Evolutionary conservation across 2,797 vertebrate species (phyloP).

Genomic region (Sus cebifrons): DNA sequence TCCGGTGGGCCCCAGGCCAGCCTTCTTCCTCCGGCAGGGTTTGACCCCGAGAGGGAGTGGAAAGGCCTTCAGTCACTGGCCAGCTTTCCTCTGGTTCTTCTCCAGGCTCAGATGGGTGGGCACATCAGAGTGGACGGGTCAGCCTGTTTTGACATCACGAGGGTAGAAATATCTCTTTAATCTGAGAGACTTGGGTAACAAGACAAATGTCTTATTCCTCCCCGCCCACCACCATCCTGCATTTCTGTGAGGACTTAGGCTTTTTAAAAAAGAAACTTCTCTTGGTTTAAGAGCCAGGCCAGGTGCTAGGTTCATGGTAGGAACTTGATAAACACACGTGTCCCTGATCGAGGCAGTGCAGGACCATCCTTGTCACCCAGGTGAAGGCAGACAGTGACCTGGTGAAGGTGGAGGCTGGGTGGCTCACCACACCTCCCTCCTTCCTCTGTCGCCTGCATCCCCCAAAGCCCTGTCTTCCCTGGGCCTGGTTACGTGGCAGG

Average conservation of each 20-base stretch:
- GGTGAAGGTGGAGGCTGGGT: not conserved
- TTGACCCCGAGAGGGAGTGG: not conserved
- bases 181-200: not conserved
- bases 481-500: not conserved
- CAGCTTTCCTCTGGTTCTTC: not conserved
- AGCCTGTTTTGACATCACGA: not conserved
- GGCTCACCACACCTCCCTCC: not conserved
- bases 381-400: not conserved
- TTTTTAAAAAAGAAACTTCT: constrained; percentile 30
- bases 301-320: not conserved
- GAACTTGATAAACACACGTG: not conserved
- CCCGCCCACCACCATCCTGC: not conserved
- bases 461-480: not conserved
- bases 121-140: not conserved
- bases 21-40: too few relatives aligned
- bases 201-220: not conserved
- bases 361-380: not conserved
- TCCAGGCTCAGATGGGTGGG: not conserved
- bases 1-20: not conserved
- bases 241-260: not conserved
- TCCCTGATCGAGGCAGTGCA: not conserved
- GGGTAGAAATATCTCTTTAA: not conserved
- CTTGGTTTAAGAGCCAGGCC: not conserved
- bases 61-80: not conserved
- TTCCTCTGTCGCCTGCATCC: fast-evolving